These are phyloP conservation scores for Anguilla anguilla DNA, from an alignment of 2,797 vertebrate genomes.

Conservation along the genomic window DNA sequence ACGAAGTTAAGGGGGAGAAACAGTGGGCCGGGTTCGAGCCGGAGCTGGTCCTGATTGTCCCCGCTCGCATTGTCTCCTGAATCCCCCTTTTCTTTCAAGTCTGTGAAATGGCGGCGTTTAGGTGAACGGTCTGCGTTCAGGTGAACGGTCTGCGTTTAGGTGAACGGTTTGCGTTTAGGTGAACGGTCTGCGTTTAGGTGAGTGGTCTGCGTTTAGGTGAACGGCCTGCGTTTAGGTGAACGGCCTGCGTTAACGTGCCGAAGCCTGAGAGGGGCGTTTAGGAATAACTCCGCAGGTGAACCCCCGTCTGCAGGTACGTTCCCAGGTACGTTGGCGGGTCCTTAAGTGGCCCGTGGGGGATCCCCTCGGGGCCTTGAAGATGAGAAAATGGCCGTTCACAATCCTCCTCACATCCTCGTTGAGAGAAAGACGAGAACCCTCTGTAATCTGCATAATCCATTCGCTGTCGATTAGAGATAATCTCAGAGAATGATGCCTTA, in stretches of 20 bases:
- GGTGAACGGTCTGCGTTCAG: neutral
- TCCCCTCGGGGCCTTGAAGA: neutral
- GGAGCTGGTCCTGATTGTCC: neutral
- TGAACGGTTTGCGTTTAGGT: too few species aligned
- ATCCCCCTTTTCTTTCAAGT: neutral
- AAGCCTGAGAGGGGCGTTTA: neutral
- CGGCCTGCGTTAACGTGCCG: neutral
- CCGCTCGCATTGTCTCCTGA: neutral
- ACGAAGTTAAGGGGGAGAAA: neutral
- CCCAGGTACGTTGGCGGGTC: neutral
- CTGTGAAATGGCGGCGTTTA: constrained; percentile 4
- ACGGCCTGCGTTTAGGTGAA: too few species aligned
- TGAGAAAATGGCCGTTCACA: neutral
- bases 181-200: too few species aligned
- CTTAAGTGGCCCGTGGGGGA: neutral
- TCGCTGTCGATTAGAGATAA: constrained; percentile 60
- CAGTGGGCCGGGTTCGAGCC: neutral
- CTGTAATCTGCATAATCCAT: constrained; percentile 44
- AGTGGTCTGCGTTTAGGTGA: too few species aligned
- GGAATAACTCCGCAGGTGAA: neutral
- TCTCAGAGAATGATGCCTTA: constrained; percentile 54
- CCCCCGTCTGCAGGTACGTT: neutral
- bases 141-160: too few species aligned
- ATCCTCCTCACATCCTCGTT: neutral
- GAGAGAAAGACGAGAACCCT: constrained; percentile 19